Evolutionary conservation across 2,113 vertebrate genomes (phyloP).

Genomic region (Sitta europaea): DNA sequence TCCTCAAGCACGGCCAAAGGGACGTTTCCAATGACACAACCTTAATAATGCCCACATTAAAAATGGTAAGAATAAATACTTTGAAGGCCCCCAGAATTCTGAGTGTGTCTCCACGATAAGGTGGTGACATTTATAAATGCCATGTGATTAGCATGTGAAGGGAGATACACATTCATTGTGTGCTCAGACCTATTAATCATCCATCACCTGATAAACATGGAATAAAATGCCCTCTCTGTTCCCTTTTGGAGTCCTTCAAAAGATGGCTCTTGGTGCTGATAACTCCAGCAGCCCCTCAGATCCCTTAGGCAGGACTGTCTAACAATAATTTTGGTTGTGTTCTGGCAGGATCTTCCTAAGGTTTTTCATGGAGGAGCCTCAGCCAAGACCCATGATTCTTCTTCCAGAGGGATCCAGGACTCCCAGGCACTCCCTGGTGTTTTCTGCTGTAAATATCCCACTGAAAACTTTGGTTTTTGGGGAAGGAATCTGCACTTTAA

Average conservation of each 20-base stretch:
- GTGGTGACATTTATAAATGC: conserved; percentile 71
- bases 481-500: background rate
- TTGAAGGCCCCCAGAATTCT: conserved; percentile 6
- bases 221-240: background rate
- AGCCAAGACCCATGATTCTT: background rate
- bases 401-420: background rate
- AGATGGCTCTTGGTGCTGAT: background rate
- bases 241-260: background rate
- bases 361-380: background rate
- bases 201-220: conserved; percentile 39
- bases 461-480: background rate
- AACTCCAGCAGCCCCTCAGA: background rate
- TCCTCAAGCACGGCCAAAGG: background rate
- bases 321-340: background rate
- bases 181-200: conserved; percentile 59
- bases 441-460: background rate
- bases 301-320: background rate
- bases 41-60: background rate
- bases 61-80: conserved; percentile 13
- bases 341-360: background rate
- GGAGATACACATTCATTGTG: conserved; percentile 36
- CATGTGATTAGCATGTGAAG: conserved; percentile 71
- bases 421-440: no score
- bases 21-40: background rate
- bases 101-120: conserved; percentile 61